Percentiles rank a stretch among this genome's conserved stretches.
Evolutionary conservation across 1,140 invertebrate genomes (phyloP).

Genomic region (Mercenaria mercenaria): DNA sequence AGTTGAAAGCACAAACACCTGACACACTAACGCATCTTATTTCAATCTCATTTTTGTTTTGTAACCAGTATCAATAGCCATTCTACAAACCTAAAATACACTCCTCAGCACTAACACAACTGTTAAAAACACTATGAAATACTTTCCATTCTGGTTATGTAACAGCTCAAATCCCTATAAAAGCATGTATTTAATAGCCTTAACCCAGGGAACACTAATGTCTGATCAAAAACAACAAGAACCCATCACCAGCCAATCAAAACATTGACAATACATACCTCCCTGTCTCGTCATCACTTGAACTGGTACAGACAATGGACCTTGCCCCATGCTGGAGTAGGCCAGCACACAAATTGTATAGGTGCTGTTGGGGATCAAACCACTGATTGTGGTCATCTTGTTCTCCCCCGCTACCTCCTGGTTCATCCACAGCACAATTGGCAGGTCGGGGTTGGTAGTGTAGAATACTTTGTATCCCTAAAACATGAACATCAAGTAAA

Average conservation of each 20-base stretch:
- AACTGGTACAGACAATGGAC: conserved; percentile 93
- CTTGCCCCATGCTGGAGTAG: conserved; percentile 84
- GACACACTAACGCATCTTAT: no score
- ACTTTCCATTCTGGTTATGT: no score
- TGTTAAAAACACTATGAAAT: no score
- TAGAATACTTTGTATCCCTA: conserved; percentile 99
- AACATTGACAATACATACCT: conserved; percentile 86
- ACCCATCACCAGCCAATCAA: background rate
- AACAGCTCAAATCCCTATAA: no score
- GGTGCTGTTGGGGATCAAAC: conserved; percentile 83
- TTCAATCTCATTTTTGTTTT: no score
- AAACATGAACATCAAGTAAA: conserved; percentile 65
- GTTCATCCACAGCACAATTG: conserved; percentile 95
- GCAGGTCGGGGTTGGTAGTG: conserved; percentile 94
- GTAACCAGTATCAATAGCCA: no score
- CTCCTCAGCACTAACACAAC: no score
- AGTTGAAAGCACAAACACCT: no score
- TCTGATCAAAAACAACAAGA: background rate
- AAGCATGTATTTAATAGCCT: no score
- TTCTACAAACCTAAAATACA: no score
- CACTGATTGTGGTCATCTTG: conserved; percentile 92
- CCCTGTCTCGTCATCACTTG: conserved; percentile 99
- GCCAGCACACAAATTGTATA: conserved; percentile 85
- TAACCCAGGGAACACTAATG: no score
- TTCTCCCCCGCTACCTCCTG: conserved; percentile 86